Evolutionary conservation across 1,140 invertebrate genomes (phyloP).

Genomic region (Cheumatopsyche charites): DNA sequence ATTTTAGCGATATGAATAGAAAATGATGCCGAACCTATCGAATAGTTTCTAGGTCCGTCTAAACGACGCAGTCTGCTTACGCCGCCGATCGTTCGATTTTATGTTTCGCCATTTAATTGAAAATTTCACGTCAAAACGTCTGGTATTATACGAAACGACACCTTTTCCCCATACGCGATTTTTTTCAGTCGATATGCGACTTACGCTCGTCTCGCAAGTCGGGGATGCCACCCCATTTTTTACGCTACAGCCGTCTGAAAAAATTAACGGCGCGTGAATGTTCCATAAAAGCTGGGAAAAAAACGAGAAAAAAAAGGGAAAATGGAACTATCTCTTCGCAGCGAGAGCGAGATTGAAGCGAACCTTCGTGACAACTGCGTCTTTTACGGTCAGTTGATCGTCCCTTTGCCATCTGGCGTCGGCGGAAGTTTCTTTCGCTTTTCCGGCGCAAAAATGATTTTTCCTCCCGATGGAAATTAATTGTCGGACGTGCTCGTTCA

Average conservation of each 20-base stretch:
- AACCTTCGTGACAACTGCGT: conserved; percentile 18
- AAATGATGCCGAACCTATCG: too few relatives aligned
- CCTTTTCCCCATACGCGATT: background rate
- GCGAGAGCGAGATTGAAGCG: background rate
- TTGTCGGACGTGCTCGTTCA: background rate
- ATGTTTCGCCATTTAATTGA: background rate
- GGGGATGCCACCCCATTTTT: background rate
- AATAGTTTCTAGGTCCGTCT: too few relatives aligned
- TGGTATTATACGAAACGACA: background rate
- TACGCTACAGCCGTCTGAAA: background rate
- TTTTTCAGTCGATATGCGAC: background rate
- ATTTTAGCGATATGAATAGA: too few relatives aligned
- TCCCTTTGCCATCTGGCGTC: conserved; percentile 14
- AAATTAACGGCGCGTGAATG: conserved; percentile 10
- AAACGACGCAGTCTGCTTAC: too few relatives aligned
- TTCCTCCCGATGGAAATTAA: background rate
- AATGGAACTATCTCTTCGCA: background rate
- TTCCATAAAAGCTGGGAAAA: background rate
- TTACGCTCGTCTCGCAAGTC: background rate
- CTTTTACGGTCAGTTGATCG: conserved; percentile 28
- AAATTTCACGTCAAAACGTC: background rate
- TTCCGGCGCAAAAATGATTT: background rate
- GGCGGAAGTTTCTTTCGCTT: background rate
- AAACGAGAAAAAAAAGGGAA: background rate
- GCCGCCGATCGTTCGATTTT: too few relatives aligned